Evolutionary conservation across 2,797 vertebrate species (phyloP), one percentile per base, ranked within the genome.

Genomic region (Balearica regulorum): DNA sequence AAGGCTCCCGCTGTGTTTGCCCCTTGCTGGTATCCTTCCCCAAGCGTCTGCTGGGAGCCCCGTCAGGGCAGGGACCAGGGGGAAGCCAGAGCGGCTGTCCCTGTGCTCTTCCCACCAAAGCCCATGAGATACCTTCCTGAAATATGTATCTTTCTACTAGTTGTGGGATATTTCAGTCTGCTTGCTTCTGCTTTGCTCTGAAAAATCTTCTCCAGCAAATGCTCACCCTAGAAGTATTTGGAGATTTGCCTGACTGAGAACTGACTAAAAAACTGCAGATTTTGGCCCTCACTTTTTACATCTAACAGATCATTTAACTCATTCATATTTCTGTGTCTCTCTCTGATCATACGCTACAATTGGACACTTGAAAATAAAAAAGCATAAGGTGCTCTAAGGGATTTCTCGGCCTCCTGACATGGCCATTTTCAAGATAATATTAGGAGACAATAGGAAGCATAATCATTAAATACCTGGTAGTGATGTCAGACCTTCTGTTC

Each of bases 401-500:
- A 77, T 87, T 91, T 83, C 48, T 60, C 70, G 43, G 76, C 65
- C 51, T 86, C 54, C 80, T 87, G 80, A 89, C 58, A 77, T 21
- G 57, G 55, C 64, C 66, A 55, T 92, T 94, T 94, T 84, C 91
- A 94, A 92, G 88, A 66, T 73, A 87, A 79, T 88, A 83, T 87
- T 93, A 79, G 41, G 73, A 93, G 79, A 95, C 77, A 84, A 87
- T 51, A 84, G n/a, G 54, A 94, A 87, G 39, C 35, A 57, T 87
- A 87, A 90, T 83, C 81, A 89, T 89, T 95, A 90, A 89, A 90
- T 95, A 90, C 90, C 88, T 94, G 68, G 13, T 65, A 83, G 83
- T 69, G 71, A 89, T 90, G 83, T 78, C 92, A 95, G 92, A 92
- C 88, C 93, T 90, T 83, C 80, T 87, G 75, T 84, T 83, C 95